These are phyloP conservation scores for Eupithecia tripunctaria DNA, from an alignment of 2,888 invertebrate species.

Conservation along the genomic window DNA sequence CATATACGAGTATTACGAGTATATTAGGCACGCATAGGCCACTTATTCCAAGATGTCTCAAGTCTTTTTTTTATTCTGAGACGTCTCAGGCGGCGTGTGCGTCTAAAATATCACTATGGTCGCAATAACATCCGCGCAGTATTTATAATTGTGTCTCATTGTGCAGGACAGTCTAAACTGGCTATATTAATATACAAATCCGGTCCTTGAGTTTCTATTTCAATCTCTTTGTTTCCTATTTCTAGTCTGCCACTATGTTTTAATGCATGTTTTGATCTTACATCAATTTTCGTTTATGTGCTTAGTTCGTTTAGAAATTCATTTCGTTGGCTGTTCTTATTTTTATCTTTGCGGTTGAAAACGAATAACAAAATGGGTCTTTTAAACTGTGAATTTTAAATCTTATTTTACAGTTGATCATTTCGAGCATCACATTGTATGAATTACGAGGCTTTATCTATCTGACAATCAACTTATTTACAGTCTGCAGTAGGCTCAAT, in stretches of 20 bases:
- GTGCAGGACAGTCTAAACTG: not conserved
- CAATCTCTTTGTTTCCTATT: constrained; percentile 23
- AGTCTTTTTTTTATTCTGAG: not conserved
- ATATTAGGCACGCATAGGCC: not conserved
- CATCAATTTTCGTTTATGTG: not conserved
- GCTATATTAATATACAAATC: constrained; percentile 18
- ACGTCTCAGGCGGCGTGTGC: not conserved
- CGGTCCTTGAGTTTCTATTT: constrained; percentile 18
- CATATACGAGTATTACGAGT: too few species aligned
- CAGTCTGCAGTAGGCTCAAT: too few species aligned
- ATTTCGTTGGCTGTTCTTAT: not conserved
- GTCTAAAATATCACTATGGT: not conserved
- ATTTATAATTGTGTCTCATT: not conserved
- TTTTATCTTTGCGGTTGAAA: not conserved
- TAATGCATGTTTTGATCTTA: not conserved
- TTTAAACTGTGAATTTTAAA: not conserved
- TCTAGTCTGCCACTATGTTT: constrained; percentile 5
- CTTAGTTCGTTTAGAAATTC: not conserved
- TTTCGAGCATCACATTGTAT: too few species aligned
- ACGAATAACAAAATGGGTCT: not conserved
- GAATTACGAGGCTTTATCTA: not conserved
- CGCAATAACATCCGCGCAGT: not conserved
- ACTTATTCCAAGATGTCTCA: constrained; percentile 1
- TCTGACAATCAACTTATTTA: not conserved
- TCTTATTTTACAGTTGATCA: too few species aligned